Evolutionary conservation across 2,888 invertebrate species (phyloP).

Genomic region (Xiphydria camelus): DNA sequence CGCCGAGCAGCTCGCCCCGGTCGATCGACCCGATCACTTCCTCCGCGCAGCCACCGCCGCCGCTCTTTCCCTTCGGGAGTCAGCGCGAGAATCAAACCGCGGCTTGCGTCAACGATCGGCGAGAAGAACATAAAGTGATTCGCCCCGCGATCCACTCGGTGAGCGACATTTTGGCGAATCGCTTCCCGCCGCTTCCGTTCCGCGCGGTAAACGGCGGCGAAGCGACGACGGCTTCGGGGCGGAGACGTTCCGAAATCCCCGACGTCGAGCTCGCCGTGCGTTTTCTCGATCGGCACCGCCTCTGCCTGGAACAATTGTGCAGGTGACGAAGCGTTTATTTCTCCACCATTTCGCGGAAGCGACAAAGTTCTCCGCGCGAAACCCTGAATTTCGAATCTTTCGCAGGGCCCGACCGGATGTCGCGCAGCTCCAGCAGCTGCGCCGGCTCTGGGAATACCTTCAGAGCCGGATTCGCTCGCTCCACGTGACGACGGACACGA

Average conservation of each 20-base stretch:
- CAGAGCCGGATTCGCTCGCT: slow-evolving; percentile 64
- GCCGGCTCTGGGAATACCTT: slow-evolving; percentile 68
- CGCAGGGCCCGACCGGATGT: slow-evolving; percentile 46
- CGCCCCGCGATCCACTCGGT: too few species aligned
- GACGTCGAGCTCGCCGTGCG: too few species aligned
- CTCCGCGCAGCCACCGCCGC: slow-evolving; percentile 41
- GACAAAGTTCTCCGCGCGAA: background rate
- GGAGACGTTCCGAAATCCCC: too few species aligned
- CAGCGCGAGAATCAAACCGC: slow-evolving; percentile 36
- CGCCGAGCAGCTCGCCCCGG: slow-evolving; percentile 34
- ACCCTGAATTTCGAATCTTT: slow-evolving; percentile 1
- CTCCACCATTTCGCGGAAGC: too few species aligned
- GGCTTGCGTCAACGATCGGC: too few species aligned
- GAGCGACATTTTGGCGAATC: too few species aligned
- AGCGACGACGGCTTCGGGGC: too few species aligned
- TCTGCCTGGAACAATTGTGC: background rate
- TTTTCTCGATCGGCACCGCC: background rate
- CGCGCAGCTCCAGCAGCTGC: slow-evolving; percentile 63
- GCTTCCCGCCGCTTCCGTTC: too few species aligned
- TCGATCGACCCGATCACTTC: slow-evolving; percentile 39
- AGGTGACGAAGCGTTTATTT: too few species aligned
- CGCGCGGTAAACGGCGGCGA: too few species aligned
- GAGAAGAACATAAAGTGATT: slow-evolving; percentile 27
- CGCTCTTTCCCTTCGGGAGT: slow-evolving; percentile 43
- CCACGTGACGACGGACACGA: slow-evolving; percentile 54